These are phyloP conservation scores for Pelecanus crispus DNA, from an alignment of 2,113 vertebrate genomes.

Conservation along the genomic window DNA sequence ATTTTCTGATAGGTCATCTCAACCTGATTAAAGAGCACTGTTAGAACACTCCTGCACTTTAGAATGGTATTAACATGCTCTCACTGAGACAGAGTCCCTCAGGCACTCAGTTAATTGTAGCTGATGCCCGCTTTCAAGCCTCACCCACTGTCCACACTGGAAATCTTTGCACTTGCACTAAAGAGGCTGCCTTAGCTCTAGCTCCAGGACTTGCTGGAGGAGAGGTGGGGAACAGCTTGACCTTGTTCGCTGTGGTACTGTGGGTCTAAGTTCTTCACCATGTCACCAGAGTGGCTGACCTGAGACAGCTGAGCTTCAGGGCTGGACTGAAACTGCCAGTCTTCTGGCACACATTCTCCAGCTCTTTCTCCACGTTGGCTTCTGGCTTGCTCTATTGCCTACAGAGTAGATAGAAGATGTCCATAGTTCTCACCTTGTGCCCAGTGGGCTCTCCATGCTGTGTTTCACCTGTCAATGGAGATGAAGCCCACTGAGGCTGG, in stretches of 20 bases:
- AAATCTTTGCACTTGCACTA: not conserved
- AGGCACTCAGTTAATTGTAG: not conserved
- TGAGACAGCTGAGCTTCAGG: not conserved
- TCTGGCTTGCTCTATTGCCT: not conserved
- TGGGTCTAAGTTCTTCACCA: not conserved
- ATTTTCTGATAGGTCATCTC: slow-evolving; percentile 8
- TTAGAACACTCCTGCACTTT: not conserved
- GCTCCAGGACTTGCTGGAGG: not conserved
- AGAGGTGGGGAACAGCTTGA: not conserved
- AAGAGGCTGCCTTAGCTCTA: not conserved
- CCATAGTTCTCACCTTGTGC: not conserved
- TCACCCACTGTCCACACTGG: not conserved
- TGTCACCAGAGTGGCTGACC: not conserved
- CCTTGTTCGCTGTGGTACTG: not conserved
- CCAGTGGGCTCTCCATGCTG: not conserved
- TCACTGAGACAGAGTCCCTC: not conserved
- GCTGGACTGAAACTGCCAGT: not conserved
- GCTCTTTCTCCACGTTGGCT: not conserved
- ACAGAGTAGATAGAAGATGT: not conserved
- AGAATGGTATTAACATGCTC: not conserved
- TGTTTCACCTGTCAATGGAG: not conserved
- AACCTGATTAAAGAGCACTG: not conserved
- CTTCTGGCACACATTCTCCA: not conserved
- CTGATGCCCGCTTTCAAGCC: not conserved
- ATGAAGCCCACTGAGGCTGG: not conserved